Conservation (phyloP, 2,888 invertebrate species). For the Omphaloscelis lunosa region DNA sequence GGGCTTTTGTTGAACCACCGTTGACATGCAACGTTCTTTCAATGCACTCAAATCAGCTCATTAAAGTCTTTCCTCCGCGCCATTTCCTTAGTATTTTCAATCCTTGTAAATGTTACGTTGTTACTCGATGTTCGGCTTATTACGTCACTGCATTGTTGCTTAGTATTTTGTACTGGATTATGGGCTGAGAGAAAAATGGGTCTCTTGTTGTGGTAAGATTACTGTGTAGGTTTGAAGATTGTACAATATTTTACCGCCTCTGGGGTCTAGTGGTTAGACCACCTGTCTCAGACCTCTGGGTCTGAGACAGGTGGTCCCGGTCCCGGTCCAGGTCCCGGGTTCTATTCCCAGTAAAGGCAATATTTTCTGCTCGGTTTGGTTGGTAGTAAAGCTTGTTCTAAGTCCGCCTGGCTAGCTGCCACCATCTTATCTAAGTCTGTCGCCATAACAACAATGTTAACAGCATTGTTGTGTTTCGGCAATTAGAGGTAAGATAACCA, state of each 20-base stretch:
- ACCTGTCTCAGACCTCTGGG: too few species aligned
- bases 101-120: conserved; percentile 69
- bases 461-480: too few species aligned
- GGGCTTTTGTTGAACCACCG: conserved; percentile 71
- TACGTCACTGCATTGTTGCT: conserved; percentile 65
- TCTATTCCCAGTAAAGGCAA: too few species aligned
- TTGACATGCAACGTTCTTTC: conserved; percentile 73
- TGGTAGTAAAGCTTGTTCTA: too few species aligned
- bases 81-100: conserved; percentile 82
- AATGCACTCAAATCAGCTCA: conserved; percentile 82
- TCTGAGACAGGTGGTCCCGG: too few species aligned
- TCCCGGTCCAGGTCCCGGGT: too few species aligned
- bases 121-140: conserved; percentile 70
- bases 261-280: too few species aligned
- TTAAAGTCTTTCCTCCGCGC: conserved; percentile 80
- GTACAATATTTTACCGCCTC: not conserved
- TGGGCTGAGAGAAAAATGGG: conserved; percentile 30
- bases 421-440: too few species aligned
- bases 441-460: too few species aligned
- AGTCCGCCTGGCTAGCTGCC: too few species aligned
- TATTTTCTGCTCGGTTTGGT: too few species aligned
- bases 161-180: conserved; percentile 45
- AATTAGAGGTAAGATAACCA: too few species aligned
- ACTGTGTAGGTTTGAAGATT: not conserved
- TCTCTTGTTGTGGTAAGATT: conserved; percentile 3